phyloP scores from a whole-genome alignment of 2,888 invertebrate species.

The Erebia epiphron region DNA sequence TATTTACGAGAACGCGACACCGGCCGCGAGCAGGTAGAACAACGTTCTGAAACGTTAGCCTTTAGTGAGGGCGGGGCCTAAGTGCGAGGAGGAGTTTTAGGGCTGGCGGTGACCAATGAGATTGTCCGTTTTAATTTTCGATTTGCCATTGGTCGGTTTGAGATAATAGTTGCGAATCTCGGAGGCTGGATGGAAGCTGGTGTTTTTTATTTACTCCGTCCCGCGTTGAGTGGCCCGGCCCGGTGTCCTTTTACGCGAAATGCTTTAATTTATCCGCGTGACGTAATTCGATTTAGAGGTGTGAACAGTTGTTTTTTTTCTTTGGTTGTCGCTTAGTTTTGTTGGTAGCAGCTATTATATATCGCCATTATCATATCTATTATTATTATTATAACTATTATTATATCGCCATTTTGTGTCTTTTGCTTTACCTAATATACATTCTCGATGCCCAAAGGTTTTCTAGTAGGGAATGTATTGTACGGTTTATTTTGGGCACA shows the following conservation, averaged over 20 bases:
- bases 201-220: slow-evolving; percentile 59
- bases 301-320: slow-evolving; percentile 56
- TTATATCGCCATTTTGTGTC: background rate
- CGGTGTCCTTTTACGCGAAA: slow-evolving; percentile 62
- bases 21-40: slow-evolving; percentile 60
- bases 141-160: slow-evolving; percentile 66
- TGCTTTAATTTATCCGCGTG: slow-evolving; percentile 69
- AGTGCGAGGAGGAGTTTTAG: slow-evolving; percentile 76
- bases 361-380: no score
- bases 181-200: slow-evolving; percentile 74
- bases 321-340: slow-evolving; percentile 28
- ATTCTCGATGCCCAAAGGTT: no score
- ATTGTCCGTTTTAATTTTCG: slow-evolving; percentile 44
- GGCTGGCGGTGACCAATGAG: slow-evolving; percentile 58
- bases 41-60: slow-evolving; percentile 60
- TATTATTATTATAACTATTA: no score
- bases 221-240: slow-evolving; percentile 62
- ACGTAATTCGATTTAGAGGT: slow-evolving; percentile 75
- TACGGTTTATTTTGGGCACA: no score
- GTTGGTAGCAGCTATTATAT: slow-evolving; percentile 36
- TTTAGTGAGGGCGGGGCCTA: slow-evolving; percentile 75
- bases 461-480: no score
- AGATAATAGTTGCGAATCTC: slow-evolving; percentile 80
- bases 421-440: background rate
- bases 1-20: slow-evolving; percentile 55